Percentiles rank a stretch among this genome's conserved stretches.
phyloP scores from a whole-genome alignment of 2,113 vertebrate genomes.

The Scophthalmus maximus region DNA sequence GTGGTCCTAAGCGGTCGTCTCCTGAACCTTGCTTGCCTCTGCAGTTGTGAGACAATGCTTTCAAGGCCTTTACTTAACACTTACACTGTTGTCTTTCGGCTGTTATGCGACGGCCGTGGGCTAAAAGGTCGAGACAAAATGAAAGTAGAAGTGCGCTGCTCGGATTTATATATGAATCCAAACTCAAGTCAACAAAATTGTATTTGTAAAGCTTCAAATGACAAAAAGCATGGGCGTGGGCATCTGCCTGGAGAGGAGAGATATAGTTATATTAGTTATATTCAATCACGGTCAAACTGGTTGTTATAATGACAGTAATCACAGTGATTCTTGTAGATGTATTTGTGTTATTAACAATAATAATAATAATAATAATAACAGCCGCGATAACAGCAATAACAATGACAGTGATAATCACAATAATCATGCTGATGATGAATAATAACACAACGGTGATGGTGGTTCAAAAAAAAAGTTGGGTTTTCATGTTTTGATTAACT shows the following conservation, averaged over 20 bases:
- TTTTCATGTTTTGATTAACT: no score
- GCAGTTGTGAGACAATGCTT: constrained; percentile 78
- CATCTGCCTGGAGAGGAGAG: not conserved
- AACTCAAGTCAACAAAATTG: not conserved
- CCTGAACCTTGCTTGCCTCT: constrained; percentile 79
- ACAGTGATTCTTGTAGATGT: no score
- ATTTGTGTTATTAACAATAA: no score
- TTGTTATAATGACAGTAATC: not conserved
- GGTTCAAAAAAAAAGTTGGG: no score
- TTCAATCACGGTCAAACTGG: not conserved
- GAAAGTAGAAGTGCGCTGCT: not conserved
- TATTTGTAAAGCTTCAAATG: no score
- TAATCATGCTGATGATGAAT: no score
- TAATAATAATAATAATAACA: no score
- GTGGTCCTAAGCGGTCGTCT: constrained; percentile 64
- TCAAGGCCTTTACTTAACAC: constrained; percentile 78
- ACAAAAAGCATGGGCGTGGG: no score
- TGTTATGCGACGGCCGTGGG: constrained; percentile 36
- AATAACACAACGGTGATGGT: no score
- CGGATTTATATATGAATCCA: constrained; percentile 4
- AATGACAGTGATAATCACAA: no score
- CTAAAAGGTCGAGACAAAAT: constrained; percentile 16
- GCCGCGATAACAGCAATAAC: no score
- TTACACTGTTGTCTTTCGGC: constrained; percentile 45
- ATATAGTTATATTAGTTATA: no score